Base-by-base conservation (phyloP, 2,888 invertebrate genomes). In the Lasius fuliginosus region DNA sequence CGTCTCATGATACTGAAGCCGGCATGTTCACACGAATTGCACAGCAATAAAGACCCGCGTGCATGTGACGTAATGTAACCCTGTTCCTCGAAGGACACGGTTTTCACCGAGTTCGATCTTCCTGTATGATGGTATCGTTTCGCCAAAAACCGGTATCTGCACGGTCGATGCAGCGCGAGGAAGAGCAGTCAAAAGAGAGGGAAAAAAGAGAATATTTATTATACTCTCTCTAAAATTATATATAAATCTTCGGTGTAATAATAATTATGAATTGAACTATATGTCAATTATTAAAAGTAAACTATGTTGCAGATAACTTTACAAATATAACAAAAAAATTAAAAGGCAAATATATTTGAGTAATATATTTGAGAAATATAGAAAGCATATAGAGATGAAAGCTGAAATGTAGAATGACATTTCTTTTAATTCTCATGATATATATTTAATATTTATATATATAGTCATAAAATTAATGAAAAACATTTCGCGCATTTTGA, bases 81-180 rank as follows among this genome's bases (percentile, higher is more conserved):
- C 90, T 89, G 91, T 89, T 90, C 89, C 53, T 68, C 87, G 89
- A 89, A 89, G 90, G 90, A 85, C 90, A 46, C 82, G 75, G 88
- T 90, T 90, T 90, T 89, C 90, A 87, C 89, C 88, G 71, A 86
- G 84, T 89, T 87, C 88, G 88, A 89, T 91, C 91, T 90, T 90
- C 90, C 90, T 91, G 90, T 91, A 90, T 88, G 89, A 89, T 87
- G 87, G 86, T 89, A 85, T 90, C 91, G 85, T 87, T 88, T 88
- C 82, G 82, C 30, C 83, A 71, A 88, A 87, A 90, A 90, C 90
- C 91, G 90, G 91, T 90, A 90, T 87, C 64, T 56, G 46, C 60
- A 46, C 46, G 58, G 40, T 36, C 53, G 58, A 49, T 74, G 67
- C 77, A 60, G 18, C 27, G 49, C 68, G 62, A 71, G 40, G 53